phyloP scores from a whole-genome alignment of 2,888 invertebrate genomes.

The Dasypolia templi region DNA sequence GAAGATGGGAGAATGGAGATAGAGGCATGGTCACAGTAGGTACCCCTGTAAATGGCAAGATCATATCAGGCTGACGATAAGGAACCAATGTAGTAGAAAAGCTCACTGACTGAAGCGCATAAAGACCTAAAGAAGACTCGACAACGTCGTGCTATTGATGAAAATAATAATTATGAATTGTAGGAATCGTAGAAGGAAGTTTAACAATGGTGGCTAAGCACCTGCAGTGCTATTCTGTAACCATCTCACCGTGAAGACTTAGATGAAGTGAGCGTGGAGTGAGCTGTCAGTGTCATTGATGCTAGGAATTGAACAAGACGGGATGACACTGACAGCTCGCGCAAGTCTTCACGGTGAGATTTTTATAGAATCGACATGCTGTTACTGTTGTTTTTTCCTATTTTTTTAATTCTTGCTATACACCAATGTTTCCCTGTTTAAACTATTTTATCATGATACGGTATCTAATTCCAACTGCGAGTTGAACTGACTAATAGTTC shows the following conservation, averaged over 20 bases:
- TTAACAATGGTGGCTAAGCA: not conserved
- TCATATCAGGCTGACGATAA: not conserved
- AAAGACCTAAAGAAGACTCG: no score
- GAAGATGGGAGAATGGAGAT: not conserved
- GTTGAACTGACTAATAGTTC: constrained; percentile 37
- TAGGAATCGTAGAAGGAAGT: not conserved
- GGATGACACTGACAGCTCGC: no score
- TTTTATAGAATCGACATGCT: no score
- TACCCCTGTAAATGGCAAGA: no score
- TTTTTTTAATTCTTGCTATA: not conserved
- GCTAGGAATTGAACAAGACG: no score
- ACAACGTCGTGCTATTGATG: not conserved
- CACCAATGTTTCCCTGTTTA: not conserved
- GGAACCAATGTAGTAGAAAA: not conserved
- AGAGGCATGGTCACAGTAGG: not conserved
- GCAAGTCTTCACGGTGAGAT: no score
- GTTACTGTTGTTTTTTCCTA: no score
- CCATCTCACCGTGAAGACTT: no score
- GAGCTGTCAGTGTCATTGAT: no score
- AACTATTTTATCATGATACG: not conserved
- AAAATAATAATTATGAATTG: not conserved
- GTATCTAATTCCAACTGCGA: not conserved
- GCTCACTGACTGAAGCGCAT: no score
- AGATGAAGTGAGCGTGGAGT: no score
- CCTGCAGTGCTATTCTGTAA: no score